These are phyloP conservation scores for Lycocorax pyrrhopterus DNA, from an alignment of 2,113 vertebrate genomes.

Conservation along the genomic window DNA sequence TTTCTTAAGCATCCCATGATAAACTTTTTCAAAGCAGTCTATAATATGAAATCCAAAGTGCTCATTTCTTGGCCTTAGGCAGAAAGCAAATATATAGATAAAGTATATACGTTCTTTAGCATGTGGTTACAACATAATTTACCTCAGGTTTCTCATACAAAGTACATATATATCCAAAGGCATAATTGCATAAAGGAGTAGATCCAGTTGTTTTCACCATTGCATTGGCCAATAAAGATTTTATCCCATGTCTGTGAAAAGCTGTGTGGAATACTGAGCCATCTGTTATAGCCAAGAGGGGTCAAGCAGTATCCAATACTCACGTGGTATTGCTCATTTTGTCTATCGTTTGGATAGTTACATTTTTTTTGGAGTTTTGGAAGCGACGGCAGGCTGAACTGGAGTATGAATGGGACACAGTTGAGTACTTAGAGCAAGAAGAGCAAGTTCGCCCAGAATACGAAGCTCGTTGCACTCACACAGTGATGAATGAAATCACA, in stretches of 20 bases:
- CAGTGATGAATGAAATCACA: constrained; percentile 82
- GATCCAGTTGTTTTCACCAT: not conserved
- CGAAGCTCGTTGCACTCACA: constrained; percentile 82
- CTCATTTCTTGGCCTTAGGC: not conserved
- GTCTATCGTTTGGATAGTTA: constrained; percentile 71
- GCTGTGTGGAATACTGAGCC: not conserved
- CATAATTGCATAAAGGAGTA: not conserved
- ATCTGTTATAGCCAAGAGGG: not conserved
- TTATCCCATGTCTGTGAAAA: not conserved
- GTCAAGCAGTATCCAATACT: not conserved
- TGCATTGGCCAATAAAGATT: not conserved
- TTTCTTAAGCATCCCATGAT: not conserved
- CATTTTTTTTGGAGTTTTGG: constrained; percentile 93
- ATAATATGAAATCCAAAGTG: not conserved
- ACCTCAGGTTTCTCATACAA: not conserved
- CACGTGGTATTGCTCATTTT: not conserved
- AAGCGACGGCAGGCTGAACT: constrained; percentile 89
- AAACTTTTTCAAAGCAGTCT: not conserved
- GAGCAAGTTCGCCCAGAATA: constrained; percentile 87
- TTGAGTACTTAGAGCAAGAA: constrained; percentile 89
- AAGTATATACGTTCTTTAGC: not conserved
- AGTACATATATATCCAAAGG: not conserved
- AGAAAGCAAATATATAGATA: not conserved
- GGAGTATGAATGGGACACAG: constrained; percentile 92
- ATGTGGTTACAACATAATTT: not conserved